These are phyloP conservation scores for Sminthurides aquaticus DNA, from an alignment of 2,888 invertebrate species.

Conservation along the genomic window DNA sequence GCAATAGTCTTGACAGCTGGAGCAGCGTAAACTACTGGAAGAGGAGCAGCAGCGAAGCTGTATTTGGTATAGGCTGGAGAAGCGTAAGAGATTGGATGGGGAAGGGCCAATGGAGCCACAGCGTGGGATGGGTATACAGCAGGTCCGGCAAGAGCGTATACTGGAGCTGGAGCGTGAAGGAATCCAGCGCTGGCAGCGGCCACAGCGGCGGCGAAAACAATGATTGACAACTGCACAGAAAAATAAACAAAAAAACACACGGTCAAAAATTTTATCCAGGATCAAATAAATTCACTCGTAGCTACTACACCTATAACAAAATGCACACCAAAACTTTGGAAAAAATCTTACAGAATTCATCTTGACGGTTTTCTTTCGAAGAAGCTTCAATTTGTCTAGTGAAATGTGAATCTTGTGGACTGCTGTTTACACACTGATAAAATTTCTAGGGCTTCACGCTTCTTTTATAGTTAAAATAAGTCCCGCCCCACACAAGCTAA, in stretches of 20 bases:
- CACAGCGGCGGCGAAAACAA: conserved; percentile 24
- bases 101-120: conserved; percentile 6
- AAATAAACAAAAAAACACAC: too few relatives aligned
- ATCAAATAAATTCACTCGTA: too few relatives aligned
- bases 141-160: background rate
- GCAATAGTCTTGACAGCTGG: conserved; percentile 23
- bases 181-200: conserved; percentile 15
- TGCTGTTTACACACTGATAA: background rate
- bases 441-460: background rate
- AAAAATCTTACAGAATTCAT: background rate
- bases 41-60: conserved; percentile 3
- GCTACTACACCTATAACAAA: too few relatives aligned
- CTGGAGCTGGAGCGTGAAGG: background rate
- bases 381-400: background rate
- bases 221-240: conserved; percentile 19
- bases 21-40: conserved; percentile 10
- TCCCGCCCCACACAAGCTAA: too few relatives aligned
- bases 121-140: background rate
- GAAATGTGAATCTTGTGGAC: background rate
- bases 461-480: background rate
- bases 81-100: conserved; percentile 12
- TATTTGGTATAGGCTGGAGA: conserved; percentile 3
- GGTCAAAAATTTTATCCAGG: too few relatives aligned
- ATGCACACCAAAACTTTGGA: background rate
- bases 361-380: background rate